Evolutionary conservation across 2,797 vertebrate species (phyloP).

Genomic region (Echeneis naucrates): DNA sequence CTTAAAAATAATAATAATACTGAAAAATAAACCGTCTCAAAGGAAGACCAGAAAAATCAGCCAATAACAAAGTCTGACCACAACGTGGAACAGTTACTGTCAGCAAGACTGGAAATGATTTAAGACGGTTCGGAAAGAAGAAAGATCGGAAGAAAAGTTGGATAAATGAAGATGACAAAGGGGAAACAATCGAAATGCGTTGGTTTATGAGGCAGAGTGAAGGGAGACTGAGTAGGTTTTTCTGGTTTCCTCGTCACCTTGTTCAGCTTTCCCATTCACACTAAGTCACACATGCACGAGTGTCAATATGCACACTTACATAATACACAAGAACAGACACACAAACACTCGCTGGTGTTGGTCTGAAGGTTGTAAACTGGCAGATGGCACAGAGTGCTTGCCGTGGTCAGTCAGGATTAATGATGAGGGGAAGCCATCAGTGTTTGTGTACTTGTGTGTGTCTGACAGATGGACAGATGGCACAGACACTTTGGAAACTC

Average conservation of each 20-base stretch:
- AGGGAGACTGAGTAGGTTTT: not conserved
- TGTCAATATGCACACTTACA: too few relatives aligned
- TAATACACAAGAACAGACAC: not conserved
- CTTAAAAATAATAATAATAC: too few relatives aligned
- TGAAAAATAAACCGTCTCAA: not conserved
- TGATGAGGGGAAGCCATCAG: conserved; percentile 14
- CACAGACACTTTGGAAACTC: not conserved
- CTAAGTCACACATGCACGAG: not conserved
- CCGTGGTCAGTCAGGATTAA: conserved; percentile 27
- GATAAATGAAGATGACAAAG: not conserved
- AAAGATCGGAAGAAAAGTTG: not conserved
- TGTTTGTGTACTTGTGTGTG: not conserved
- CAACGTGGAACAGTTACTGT: too few relatives aligned
- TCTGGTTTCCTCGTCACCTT: conserved; percentile 5
- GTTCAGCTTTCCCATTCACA: conserved; percentile 10
- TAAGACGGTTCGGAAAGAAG: too few relatives aligned
- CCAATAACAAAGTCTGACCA: not conserved
- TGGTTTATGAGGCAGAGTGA: not conserved
- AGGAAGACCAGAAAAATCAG: not conserved
- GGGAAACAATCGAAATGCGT: not conserved
- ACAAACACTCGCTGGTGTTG: not conserved
- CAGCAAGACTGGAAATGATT: too few relatives aligned
- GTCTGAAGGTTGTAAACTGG: conserved; percentile 37
- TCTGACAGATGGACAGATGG: not conserved
- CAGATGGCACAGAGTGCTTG: conserved; percentile 48